Base-by-base conservation (phyloP, 1,140 invertebrate species). In the Drosophila nigromelanica region DNA sequence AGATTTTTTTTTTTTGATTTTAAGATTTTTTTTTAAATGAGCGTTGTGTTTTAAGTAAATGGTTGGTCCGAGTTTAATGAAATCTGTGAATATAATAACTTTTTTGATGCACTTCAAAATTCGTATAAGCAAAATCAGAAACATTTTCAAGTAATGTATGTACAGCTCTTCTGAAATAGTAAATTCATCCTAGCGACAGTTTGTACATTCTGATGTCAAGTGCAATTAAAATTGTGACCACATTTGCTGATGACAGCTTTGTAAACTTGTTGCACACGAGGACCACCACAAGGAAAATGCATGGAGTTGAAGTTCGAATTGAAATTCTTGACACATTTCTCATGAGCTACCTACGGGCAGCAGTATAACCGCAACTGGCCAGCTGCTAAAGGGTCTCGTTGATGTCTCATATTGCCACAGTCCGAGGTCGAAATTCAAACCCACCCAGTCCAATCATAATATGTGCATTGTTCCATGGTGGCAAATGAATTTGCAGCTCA, bases 401-500 rank as follows among this genome's bases (percentile, higher is more conserved):
- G 33, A 11, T 51, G 59, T 40, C 59, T 62, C 59, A 40, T 30
- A 5, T 63, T 45, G 18, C 52, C 35, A 11, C 35, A 63, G 56
- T 15, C 33, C 40, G 11, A 54, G 18, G 33, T 30, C 37, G 15
- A 70, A 35, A 15, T 4, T 15, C 12, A 5, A 63, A 4, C 30
- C 6, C 7, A 39, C 48, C 18, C 15, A 21, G 51, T 15, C 11
- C 21, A 51, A 18, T 47, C 21, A 63, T 63, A 64, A 64, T 55
- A 59, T 70, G 50, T 70, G 67, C 61, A 50, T 24, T 72, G 61
- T 50, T 55, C 40, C 37, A 47, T 71, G 52, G 69, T 72, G 69
- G 45, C 63, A 69, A 73, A 68, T 73, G 63, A 68, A 73, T 61
- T 73, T 69, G 70, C 70, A 73, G 70, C 70, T 69, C 70, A 73